phyloP scores from a whole-genome alignment of 2,797 vertebrate species.

The Neopelma chrysocephalum region DNA sequence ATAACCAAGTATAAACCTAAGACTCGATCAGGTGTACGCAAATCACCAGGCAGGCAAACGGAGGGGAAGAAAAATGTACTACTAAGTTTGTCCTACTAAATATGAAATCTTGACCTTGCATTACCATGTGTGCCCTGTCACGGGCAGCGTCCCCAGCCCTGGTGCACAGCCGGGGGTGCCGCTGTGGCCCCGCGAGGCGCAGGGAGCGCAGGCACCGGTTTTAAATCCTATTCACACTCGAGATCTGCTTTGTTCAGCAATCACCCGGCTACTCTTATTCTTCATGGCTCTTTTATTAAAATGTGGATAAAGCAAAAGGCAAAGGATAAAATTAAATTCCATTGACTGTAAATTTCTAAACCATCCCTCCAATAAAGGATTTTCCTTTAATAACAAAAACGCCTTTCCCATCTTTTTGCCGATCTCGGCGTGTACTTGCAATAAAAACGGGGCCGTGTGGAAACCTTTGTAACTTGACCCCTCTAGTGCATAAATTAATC shows the following conservation, averaged over 20 bases:
- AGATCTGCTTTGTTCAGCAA: constrained; percentile 68
- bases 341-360: constrained; percentile 43
- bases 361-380: neutral
- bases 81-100: neutral
- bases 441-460: neutral
- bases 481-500: neutral
- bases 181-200: neutral
- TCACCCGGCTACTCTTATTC: neutral
- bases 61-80: neutral
- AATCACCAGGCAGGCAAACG: neutral
- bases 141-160: neutral
- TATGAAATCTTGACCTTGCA: neutral
- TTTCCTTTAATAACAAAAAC: constrained; percentile 36
- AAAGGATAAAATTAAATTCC: constrained; percentile 62
- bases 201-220: neutral
- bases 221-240: constrained; percentile 14
- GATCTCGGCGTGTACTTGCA: neutral
- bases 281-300: constrained; percentile 66
- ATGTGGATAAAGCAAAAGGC: constrained; percentile 49
- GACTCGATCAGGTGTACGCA: neutral
- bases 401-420: constrained; percentile 15
- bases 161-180: neutral
- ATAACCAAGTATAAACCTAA: neutral
- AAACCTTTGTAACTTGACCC: constrained; percentile 14
- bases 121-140: neutral